Base-by-base conservation (phyloP, 92 coral and sea anemone genomes). In the Hydrozoanthus gracilis region DNA sequence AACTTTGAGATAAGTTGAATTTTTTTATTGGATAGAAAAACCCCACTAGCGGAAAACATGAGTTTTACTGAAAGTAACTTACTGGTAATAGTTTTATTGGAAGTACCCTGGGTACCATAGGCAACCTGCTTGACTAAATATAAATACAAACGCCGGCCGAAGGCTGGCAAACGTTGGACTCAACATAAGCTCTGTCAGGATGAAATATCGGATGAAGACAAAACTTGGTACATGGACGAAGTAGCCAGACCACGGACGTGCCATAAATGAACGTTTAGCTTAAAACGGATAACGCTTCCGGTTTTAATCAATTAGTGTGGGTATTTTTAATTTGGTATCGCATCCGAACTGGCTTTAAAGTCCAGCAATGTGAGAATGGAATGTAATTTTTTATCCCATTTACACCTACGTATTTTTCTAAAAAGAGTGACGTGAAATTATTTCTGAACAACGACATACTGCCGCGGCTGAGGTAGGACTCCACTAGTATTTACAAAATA, bases 181-280 rank as follows among this genome's bases (percentile, higher is more conserved):
- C 4, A n/a, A 62, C 60, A 54, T 54, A 0, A 54, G 60, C 66
- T 60, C 66, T 6, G 72, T 5, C 17, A 67, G 7, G 18, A 18
- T 6, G 14, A 5, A 67, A 27, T 27, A 27, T 67, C 72, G 72
- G 72, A 17, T 67, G 72, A 67, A 67, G 16, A 67, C 39, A 13
- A 67, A 14, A 13, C 3, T 67, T 69, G 74, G 74, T 44, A 51
- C 76, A 11, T 44, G 76, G 76, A 71, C 76, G 51, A 71, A 71
- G 76, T 71, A 51, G 76, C 76, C 76, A 71, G 50, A 44, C 44
- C 76, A 71, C 51, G 51, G 51, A 3, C 39, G 76, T 71, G 51
- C 76, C 76, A 71, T 39, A 71, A 71, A 8, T 27, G 76, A 68
- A 68, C 73, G 47, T 68, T 8, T 1, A 68, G 46, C 73, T 68